These are phyloP conservation scores for Ctenosaura bakeri DNA, from an alignment of 2,797 vertebrate genomes.

Conservation along the genomic window DNA sequence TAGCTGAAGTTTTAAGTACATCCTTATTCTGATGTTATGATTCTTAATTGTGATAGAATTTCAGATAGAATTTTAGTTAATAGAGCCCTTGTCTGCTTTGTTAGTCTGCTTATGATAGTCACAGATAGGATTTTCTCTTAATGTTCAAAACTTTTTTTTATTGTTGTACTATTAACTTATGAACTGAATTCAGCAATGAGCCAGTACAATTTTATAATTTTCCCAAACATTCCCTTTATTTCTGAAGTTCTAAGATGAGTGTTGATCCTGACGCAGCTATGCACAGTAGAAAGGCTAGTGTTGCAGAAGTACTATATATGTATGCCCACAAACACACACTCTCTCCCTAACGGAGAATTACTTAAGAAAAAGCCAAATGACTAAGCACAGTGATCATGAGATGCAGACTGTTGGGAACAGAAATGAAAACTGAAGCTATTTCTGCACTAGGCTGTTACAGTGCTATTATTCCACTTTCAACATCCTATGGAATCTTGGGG, in stretches of 20 bases:
- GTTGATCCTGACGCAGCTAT: neutral
- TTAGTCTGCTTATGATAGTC: neutral
- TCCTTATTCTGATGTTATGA: no score
- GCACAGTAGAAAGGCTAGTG: neutral
- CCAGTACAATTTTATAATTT: neutral
- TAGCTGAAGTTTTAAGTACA: no score
- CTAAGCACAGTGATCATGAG: no score
- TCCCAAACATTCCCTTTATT: neutral
- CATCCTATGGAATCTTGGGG: no score
- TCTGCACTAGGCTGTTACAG: no score
- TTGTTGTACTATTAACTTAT: neutral
- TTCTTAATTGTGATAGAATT: neutral
- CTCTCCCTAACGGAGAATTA: no score
- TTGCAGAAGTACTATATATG: neutral
- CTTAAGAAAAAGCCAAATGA: no score
- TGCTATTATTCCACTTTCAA: no score
- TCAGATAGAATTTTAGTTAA: neutral
- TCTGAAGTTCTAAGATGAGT: neutral
- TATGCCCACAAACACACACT: neutral
- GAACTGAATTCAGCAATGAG: neutral
- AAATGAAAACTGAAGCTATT: neutral
- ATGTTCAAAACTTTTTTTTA: neutral
- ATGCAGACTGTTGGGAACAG: no score
- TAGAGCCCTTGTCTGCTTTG: neutral
- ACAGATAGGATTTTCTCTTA: neutral